A percentile compares a stretch with the other conserved stretches of the same genome.
phyloP scores from a whole-genome alignment of 2,888 invertebrate species.

The Drosophila formosana region DNA sequence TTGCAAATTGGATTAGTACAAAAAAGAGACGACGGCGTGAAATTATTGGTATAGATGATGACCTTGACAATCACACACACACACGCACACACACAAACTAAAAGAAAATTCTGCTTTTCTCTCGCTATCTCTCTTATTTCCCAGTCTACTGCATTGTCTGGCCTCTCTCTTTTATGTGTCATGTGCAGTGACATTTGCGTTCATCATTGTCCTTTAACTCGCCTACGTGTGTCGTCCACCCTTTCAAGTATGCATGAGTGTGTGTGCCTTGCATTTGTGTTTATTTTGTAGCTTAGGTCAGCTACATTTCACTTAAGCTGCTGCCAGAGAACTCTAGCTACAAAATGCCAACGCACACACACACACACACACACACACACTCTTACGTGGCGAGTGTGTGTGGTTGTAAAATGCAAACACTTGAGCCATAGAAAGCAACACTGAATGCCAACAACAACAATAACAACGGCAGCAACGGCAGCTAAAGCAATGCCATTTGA shows the following conservation, averaged over 20 bases:
- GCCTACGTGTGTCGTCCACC: conserved; percentile 22
- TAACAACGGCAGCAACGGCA: conserved; percentile 10
- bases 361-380: conserved; percentile 16
- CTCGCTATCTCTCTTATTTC: neutral
- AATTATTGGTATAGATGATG: conserved; percentile 56
- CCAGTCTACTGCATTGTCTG: conserved; percentile 7
- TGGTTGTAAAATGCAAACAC: conserved; percentile 79
- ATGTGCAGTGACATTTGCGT: conserved; percentile 58
- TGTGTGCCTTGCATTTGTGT: conserved; percentile 62
- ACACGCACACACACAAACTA: conserved; percentile 8
- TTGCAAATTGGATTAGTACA: conserved; percentile 80
- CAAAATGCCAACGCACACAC: conserved; percentile 65
- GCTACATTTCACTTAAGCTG: conserved; percentile 82
- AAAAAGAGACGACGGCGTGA: conserved; percentile 51
- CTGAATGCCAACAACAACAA: conserved; percentile 52
- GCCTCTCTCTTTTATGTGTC: conserved; percentile 17
- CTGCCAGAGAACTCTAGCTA: conserved; percentile 51
- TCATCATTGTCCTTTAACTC: conserved; percentile 47
- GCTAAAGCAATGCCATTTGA: conserved; percentile 12
- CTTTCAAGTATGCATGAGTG: conserved; percentile 9
- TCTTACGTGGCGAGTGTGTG: conserved; percentile 52
- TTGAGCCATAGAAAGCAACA: conserved; percentile 65
- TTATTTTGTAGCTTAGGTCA: conserved; percentile 82
- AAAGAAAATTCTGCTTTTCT: neutral
- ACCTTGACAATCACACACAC: conserved; percentile 46